Evolutionary conservation across 2,888 invertebrate genomes (phyloP), one percentile per base, ranked within the genome.

Genomic region (Sesia apiformis): DNA sequence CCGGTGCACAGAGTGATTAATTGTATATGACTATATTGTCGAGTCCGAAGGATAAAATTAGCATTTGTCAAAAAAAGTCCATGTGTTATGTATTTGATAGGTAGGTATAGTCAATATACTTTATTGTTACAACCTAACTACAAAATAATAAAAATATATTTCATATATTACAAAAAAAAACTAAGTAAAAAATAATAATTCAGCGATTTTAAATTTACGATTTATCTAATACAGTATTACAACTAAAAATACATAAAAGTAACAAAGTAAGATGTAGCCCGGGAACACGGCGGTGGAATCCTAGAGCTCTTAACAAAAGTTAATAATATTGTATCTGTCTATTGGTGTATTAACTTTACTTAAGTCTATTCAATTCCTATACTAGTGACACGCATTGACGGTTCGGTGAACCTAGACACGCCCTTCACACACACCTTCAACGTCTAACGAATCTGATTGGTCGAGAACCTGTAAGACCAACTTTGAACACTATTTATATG

Each of bases 331-430:
- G 64, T 70, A 76, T 77, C 74, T 72, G 69, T 79, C 77, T 84
- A 84, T 83, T 81, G 80, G 83, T 84, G 83, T 85, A 79, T 76
- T 79, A 69, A 72, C 72, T 83, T 82, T 75, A 78, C 85, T 85
- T 87, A 86, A 46, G 67, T 69, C 84, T 85, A 87, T 77, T 88
- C 87, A 89, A 88, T 88, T 89, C 88, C 88, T 87, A 88, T 72
- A 69, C 81, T 85, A 84, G 70, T 46, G 23, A 23, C 23, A 46
- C 46, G 46, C 46, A 8, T 4, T 46, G 46, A 23, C 23, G 23
- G 23, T 23, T 23, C 23, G 23, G 23, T 23, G 23, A 23, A 23
- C 23, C 23, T 23, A 23, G 23, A 23, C 23, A 23, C 23, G 23
- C 23, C 23, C 23, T n/a, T n/a, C n/a, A n/a, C n/a, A n/a, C 23